These are phyloP conservation scores for Trachelus tabidus DNA, from an alignment of 2,888 invertebrate species.

Conservation along the genomic window DNA sequence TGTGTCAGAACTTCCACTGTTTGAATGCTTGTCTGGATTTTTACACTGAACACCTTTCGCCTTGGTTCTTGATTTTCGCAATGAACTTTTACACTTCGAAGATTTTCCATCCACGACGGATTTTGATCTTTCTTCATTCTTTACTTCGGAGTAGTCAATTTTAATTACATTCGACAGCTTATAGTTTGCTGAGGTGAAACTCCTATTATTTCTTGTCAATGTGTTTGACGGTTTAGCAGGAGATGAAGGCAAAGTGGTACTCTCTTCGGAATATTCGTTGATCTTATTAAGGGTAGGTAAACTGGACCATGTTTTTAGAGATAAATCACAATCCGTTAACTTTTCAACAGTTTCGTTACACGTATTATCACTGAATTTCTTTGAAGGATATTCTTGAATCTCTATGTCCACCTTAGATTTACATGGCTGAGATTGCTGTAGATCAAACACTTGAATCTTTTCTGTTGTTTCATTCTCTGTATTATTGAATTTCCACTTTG, in stretches of 20 bases:
- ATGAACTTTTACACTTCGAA: slow-evolving; percentile 35
- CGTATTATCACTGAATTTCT: background rate
- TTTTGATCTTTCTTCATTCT: slow-evolving; percentile 6
- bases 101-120: slow-evolving; percentile 14
- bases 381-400: slow-evolving; percentile 21
- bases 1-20: slow-evolving; percentile 47
- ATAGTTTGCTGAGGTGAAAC: background rate
- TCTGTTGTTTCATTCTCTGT: background rate
- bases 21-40: slow-evolving; percentile 17
- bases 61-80: slow-evolving; percentile 37
- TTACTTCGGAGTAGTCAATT: slow-evolving; percentile 48
- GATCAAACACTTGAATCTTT: background rate
- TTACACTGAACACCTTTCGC: slow-evolving; percentile 23
- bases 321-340: slow-evolving; percentile 15
- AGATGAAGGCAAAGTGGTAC: slow-evolving; percentile 20
- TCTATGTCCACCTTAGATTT: slow-evolving; percentile 14
- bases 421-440: background rate
- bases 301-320: slow-evolving; percentile 55
- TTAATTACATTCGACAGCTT: slow-evolving; percentile 53
- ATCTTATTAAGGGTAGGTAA: slow-evolving; percentile 46
- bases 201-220: background rate
- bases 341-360: slow-evolving; percentile 11
- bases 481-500: slow-evolving; percentile 14
- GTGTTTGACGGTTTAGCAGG: slow-evolving; percentile 7
- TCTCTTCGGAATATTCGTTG: slow-evolving; percentile 29